Base-by-base conservation (phyloP, 92 coral and sea anemone species). In the Porites rus region DNA sequence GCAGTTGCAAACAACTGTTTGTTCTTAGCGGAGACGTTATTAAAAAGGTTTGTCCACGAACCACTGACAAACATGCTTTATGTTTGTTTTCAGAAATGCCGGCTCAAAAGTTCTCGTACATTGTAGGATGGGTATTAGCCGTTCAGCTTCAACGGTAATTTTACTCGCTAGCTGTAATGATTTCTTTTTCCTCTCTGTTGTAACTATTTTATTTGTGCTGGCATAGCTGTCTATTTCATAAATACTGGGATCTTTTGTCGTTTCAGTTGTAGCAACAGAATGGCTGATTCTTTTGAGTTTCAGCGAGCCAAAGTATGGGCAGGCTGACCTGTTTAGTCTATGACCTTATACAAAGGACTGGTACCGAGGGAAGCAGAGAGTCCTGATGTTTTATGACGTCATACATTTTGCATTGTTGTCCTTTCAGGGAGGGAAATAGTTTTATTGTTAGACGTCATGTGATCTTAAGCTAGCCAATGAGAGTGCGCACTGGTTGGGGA, bases 111-210 rank as follows among this genome's bases (percentile, higher is more conserved):
- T 91, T 38, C 96, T 97, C 73, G 99, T 97, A 10, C 99, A 97
- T 69, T 97, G 99, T 76, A 95, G 92, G 78, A 92, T 94, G 96
- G 99, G 99, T 5, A 90, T 97, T 51, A 97, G 99, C 76, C 87
- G 99, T 73, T 97, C 99, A 18, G 99, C 99, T 10, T 97, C 99
- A 14, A 93, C 99, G 81, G 99, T 97, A 87, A 82, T n/a, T 14
- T 51, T 8, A n/a, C 50, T 6, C 2, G 13, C 16, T 56, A 6
- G 61, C 61, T 56, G 13, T 56, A 56, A 56, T 10, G 11, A 56
- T 10, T 10, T 10, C 61, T 4, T 38, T 31, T 38, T 38, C 5
- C 46, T 38, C 46, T 38, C 46, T 38, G 6, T 38, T 38, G 46
- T 38, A 4, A 38, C 17, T 59, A 12, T 17, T 59, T 59, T 59